A percentile compares a stretch with the other conserved stretches of the same genome.
Conservation (phyloP, 2,797 vertebrate species). For the Pangasius macronema region DNA sequence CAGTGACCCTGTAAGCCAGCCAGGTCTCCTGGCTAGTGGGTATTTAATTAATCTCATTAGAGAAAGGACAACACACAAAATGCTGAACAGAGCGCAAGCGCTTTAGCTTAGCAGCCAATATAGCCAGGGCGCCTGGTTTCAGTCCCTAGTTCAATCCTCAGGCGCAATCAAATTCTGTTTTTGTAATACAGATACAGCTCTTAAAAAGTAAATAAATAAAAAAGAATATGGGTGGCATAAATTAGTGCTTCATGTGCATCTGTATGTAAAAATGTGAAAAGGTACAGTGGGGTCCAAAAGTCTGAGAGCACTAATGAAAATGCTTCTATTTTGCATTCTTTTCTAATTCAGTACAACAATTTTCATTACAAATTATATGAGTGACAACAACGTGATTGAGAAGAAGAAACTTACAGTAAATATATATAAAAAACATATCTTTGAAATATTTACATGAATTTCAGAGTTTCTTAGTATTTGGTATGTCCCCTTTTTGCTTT, state of each 20-base stretch:
- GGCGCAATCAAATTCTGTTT: neutral
- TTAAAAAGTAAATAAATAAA: neutral
- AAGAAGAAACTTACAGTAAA: too few species aligned
- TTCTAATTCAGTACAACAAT: too few species aligned
- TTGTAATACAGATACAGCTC: neutral
- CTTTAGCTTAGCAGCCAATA: neutral
- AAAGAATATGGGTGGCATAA: neutral
- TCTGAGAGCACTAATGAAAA: too few species aligned
- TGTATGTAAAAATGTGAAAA: neutral
- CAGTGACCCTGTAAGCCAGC: slow-evolving; percentile 42
- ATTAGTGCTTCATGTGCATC: neutral
- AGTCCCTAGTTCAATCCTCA: neutral
- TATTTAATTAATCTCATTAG: slow-evolving; percentile 60
- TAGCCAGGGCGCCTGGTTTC: neutral
- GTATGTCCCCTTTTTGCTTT: too few species aligned
- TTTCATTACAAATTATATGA: too few species aligned
- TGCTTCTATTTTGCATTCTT: too few species aligned
- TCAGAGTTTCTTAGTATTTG: too few species aligned
- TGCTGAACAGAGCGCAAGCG: slow-evolving; percentile 38
- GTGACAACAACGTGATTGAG: too few species aligned
- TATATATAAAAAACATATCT: too few species aligned
- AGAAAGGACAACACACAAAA: slow-evolving; percentile 46
- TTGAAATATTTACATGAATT: too few species aligned
- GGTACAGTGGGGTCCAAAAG: neutral
- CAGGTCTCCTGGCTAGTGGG: slow-evolving; percentile 37